Evolutionary conservation across 2,888 invertebrate genomes (phyloP), one percentile per base, ranked within the genome.

Genomic region (Rhogogaster chlorosoma): DNA sequence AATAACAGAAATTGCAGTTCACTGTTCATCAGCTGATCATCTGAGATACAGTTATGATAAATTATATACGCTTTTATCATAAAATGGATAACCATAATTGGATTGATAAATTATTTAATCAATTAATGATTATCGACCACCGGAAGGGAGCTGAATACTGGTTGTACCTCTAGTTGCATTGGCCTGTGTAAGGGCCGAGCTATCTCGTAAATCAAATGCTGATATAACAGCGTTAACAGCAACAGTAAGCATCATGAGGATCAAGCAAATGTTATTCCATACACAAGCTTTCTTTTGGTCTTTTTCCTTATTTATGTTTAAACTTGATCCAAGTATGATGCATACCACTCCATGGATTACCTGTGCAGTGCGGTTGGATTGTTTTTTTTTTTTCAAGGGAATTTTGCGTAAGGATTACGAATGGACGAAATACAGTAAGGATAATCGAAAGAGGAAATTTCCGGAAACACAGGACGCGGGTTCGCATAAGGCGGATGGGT

Each of bases 181-280:
- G 4, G 26, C 53, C n/a, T 32, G n/a, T 6, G 45, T 70, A 2
- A 64, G 18, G 26, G 45, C 70, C 10, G 85, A 71, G 15, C 26
- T 71, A 45, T 71, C 83, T 9, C 85, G 83, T 90, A 95, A 94
- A 90, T 95, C 95, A 92, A 96, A 96, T 83, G 95, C 94, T 87
- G 95, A 95, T 88, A 96, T 95, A 29, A 96, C 89, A 77, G 96
- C 93, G 90, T 96, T 96, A 15, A 95, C 92, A 15, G 95, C 94
- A 86, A 96, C 95, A 86, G 96, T 94, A 9, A 96, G 85, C 45
- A 95, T 93, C 93, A 96, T 96, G 87, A 96, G 93, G 36, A 94
- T 92, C 80, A 96, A 92, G 87, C 95, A 94, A 18, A 95, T 91
- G 89, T 96, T 95, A 91, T 96, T 96, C 86, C 95, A 93, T 83